phyloP scores from a whole-genome alignment of 2,888 invertebrate genomes.

The Cataglyphis altisquamis region DNA sequence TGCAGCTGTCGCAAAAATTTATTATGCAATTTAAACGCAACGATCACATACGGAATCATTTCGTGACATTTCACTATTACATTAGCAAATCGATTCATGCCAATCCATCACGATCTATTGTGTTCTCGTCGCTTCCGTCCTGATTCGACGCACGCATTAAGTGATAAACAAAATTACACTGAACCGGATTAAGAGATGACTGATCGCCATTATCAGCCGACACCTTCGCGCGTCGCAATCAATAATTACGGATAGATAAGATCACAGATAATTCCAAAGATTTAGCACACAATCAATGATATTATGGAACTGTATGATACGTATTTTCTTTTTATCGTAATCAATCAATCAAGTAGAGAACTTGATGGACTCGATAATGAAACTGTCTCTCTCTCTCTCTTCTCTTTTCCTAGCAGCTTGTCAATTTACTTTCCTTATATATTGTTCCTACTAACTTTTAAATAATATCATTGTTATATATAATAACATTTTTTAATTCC shows the following conservation, averaged over 20 bases:
- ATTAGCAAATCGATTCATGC: slow-evolving; percentile 10
- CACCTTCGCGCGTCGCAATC: slow-evolving; percentile 17
- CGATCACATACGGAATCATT: neutral
- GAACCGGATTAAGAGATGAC: neutral
- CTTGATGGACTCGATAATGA: neutral
- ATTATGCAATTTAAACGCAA: slow-evolving; percentile 53
- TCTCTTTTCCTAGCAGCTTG: neutral
- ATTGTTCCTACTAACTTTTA: neutral
- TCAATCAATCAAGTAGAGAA: neutral
- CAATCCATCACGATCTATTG: slow-evolving; percentile 19
- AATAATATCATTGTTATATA: neutral
- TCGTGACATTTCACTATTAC: neutral
- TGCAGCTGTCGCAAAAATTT: slow-evolving; percentile 4
- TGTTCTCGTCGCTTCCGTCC: slow-evolving; percentile 3
- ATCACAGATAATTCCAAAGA: slow-evolving; percentile 11
- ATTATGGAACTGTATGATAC: neutral
- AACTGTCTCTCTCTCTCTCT: neutral
- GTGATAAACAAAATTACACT: slow-evolving; percentile 50
- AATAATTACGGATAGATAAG: slow-evolving; percentile 47
- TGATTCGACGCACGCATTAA: slow-evolving; percentile 46
- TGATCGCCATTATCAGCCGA: slow-evolving; percentile 11
- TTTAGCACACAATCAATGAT: slow-evolving; percentile 27
- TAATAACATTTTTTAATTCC: neutral
- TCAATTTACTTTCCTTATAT: neutral
- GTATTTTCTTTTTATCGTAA: neutral